phyloP scores from a whole-genome alignment of 2,888 invertebrate genomes.

The Coleophora flavipennella region DNA sequence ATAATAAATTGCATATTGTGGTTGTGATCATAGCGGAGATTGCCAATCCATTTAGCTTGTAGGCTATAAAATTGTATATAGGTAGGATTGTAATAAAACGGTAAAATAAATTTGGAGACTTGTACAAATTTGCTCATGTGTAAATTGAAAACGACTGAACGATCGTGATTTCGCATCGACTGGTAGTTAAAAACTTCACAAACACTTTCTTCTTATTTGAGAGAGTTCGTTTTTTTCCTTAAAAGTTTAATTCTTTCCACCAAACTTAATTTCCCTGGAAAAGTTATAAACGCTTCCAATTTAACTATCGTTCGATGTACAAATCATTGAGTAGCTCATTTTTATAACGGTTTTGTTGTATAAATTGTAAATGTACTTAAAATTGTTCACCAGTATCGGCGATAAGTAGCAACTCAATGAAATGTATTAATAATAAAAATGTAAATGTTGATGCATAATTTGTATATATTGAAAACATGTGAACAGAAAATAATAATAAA shows the following conservation, averaged over 20 bases:
- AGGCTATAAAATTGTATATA: constrained; percentile 49
- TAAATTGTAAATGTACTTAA: constrained; percentile 47
- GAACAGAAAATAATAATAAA: constrained; percentile 61
- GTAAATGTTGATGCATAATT: constrained; percentile 67
- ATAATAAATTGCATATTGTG: constrained; percentile 56
- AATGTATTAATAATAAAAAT: constrained; percentile 46
- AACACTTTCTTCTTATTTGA: too few species aligned
- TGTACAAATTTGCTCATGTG: constrained; percentile 71
- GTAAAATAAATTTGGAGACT: constrained; percentile 62
- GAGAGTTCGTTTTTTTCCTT: too few species aligned
- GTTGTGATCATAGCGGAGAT: constrained; percentile 68
- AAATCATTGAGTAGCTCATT: constrained; percentile 39
- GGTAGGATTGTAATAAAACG: constrained; percentile 31
- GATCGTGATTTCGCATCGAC: constrained; percentile 61
- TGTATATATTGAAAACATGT: constrained; percentile 70
- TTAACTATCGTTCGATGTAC: constrained; percentile 35
- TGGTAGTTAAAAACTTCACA: constrained; percentile 43
- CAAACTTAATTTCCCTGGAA: too few species aligned
- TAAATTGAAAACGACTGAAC: constrained; percentile 68
- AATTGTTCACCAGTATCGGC: constrained; percentile 39
- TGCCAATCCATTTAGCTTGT: constrained; percentile 59
- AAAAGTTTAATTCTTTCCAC: too few species aligned
- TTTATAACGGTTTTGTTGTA: constrained; percentile 51
- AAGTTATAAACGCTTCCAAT: constrained; percentile 1
- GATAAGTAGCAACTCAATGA: constrained; percentile 42